phyloP scores from a whole-genome alignment of 2,888 invertebrate species.

The Druceiella hillmani region DNA sequence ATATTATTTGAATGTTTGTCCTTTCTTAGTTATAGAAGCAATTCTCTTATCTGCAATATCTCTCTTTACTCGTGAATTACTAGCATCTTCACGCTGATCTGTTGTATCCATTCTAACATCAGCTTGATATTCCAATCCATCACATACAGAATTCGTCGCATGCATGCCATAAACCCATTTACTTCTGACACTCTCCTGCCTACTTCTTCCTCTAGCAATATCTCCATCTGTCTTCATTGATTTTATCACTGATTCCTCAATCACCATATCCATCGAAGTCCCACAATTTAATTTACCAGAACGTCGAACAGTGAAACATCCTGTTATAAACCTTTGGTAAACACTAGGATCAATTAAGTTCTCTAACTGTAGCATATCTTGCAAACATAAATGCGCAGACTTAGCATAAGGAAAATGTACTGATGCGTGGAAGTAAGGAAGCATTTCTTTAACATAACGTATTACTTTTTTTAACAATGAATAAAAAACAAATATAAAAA shows the following conservation, averaged over 20 bases:
- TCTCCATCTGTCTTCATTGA: slow-evolving; percentile 34
- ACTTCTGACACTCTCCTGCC: slow-evolving; percentile 31
- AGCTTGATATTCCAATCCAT: slow-evolving; percentile 28
- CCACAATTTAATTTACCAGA: slow-evolving; percentile 33
- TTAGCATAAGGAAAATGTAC: slow-evolving; percentile 26
- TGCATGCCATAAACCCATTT: slow-evolving; percentile 31
- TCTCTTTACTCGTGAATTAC: slow-evolving; percentile 30
- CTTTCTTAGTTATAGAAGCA: too few species aligned
- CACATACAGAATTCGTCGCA: slow-evolving; percentile 28
- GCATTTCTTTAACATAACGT: slow-evolving; percentile 30
- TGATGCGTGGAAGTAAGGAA: too few species aligned
- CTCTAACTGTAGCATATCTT: slow-evolving; percentile 28
- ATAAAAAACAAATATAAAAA: too few species aligned
- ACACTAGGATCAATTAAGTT: slow-evolving; percentile 25
- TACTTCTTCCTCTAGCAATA: slow-evolving; percentile 33
- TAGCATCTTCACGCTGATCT: slow-evolving; percentile 33
- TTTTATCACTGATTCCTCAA: slow-evolving; percentile 29
- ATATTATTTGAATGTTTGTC: too few species aligned
- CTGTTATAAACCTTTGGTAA: slow-evolving; percentile 28
- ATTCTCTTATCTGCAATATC: slow-evolving; percentile 26
- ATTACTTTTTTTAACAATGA: too few species aligned
- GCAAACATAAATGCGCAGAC: slow-evolving; percentile 28
- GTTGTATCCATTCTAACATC: slow-evolving; percentile 29
- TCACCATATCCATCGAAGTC: slow-evolving; percentile 32
- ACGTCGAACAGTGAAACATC: slow-evolving; percentile 31